Conservation (phyloP, 2,888 invertebrate genomes). For the Acanthosoma haemorrhoidale region DNA sequence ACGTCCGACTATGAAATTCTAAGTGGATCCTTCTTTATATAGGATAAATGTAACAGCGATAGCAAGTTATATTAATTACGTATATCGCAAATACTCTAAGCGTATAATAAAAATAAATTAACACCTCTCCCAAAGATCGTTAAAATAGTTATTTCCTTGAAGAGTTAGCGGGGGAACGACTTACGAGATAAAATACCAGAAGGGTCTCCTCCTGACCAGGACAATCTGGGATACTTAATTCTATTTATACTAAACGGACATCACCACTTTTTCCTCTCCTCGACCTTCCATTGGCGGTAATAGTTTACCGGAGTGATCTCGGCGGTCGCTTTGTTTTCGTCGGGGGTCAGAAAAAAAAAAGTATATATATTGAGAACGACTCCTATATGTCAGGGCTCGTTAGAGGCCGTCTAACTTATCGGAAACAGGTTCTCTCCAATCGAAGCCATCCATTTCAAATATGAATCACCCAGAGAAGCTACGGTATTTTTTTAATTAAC, state of each 20-base stretch:
- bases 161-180: no score
- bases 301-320: slow-evolving; percentile 14
- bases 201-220: background rate
- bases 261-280: background rate
- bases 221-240: background rate
- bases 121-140: no score
- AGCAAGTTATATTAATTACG: no score
- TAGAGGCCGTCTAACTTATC: background rate
- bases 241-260: background rate
- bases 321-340: slow-evolving; percentile 20
- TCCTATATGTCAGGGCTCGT: slow-evolving; percentile 6
- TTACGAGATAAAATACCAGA: background rate
- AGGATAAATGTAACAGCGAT: no score
- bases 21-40: no score
- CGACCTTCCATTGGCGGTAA: background rate
- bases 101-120: no score
- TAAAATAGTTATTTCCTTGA: no score
- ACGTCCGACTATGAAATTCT: no score
- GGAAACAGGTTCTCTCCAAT: background rate
- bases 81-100: no score
- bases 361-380: background rate
- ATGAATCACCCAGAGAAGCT: background rate
- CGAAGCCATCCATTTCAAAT: background rate
- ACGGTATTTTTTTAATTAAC: background rate
- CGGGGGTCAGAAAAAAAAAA: background rate